Conservation (phyloP, 2,888 invertebrate genomes). For the Phymatocera aterrima region DNA sequence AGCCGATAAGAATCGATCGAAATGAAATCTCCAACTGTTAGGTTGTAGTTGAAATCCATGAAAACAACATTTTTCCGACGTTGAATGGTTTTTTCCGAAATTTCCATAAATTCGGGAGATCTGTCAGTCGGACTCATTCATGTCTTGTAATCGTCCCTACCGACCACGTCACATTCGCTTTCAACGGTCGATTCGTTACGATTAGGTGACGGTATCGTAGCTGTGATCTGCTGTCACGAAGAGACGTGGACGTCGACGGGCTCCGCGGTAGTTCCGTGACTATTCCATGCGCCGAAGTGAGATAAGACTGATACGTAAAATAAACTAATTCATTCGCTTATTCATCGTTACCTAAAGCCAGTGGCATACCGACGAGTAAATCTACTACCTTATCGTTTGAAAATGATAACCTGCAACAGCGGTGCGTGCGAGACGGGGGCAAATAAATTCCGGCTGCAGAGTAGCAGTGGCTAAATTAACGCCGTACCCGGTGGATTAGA, state of each 20-base stretch:
- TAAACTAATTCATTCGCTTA: conserved; percentile 13
- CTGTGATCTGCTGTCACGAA: conserved; percentile 12
- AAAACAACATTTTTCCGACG: not conserved
- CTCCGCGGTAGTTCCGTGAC: conserved; percentile 6
- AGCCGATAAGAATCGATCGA: not conserved
- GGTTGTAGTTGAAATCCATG: not conserved
- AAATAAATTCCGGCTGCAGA: not conserved
- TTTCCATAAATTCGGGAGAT: not conserved
- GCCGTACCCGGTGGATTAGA: conserved; percentile 35
- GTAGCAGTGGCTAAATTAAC: conserved; percentile 28
- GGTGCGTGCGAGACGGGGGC: not conserved
- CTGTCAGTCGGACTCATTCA: conserved; percentile 20
- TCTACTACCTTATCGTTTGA: not conserved
- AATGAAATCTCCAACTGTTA: not conserved
- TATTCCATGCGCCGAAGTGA: not conserved
- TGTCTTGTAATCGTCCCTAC: not conserved
- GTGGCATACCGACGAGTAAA: not conserved
- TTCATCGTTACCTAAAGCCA: not conserved
- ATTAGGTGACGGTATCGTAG: conserved; percentile 30
- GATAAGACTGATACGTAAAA: conserved; percentile 10
- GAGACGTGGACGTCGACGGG: conserved; percentile 2
- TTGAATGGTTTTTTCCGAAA: not conserved
- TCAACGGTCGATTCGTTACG: conserved; percentile 34
- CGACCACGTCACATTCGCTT: conserved; percentile 23
- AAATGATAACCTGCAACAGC: not conserved